Base-by-base conservation (phyloP, 1,140 invertebrate genomes). In the Calycopis cecrops region DNA sequence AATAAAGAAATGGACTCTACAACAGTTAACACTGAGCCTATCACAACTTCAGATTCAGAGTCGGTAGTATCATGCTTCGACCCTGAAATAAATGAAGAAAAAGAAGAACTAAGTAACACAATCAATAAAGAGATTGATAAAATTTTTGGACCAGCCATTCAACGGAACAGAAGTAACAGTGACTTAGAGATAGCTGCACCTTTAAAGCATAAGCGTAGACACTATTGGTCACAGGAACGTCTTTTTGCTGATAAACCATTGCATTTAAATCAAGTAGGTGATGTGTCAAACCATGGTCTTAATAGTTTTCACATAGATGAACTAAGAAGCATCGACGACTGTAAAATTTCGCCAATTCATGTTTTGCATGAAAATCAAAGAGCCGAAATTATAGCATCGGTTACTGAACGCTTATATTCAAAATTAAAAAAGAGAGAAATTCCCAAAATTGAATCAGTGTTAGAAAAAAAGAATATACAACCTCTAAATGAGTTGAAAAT, bases 371-470 rank as follows among this genome's bases (percentile, higher is more conserved):
- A 86, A 59, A 83, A 76, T 55, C 83, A 90, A 56, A 77, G 92
- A 65, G 89, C 91, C 4, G 91, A 92, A 73, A 92, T 93, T 42
- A 91, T 93, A 11, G 91, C 92, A 9, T 91, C 91, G 0, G 92
- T 93, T 1, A 93, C 92, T 0, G 89, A 91, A 65, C 84, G 92
- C 58, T 73, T 93, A n/a, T 93, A 93, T 69, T 87, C 89, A 0
- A 90, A 89, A 59, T 81, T 89, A 28, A 92, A 91, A 69, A 89
- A 87, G 48, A 86, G 88, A 55, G 91, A 92, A 55, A 76, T 81
- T 49, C 72, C 76, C n/a, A 85, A 88, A 75, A 48, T 75, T 21
- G 76, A 88, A 63, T 53, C 74, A 48, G 48, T 72, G 9, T 71
- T 80, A 17, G 81, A 89, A 52, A 83, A 69, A 57, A 88, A 83